Evolutionary conservation across 2,888 invertebrate genomes (phyloP).

Genomic region (Temnothorax ravouxi): DNA sequence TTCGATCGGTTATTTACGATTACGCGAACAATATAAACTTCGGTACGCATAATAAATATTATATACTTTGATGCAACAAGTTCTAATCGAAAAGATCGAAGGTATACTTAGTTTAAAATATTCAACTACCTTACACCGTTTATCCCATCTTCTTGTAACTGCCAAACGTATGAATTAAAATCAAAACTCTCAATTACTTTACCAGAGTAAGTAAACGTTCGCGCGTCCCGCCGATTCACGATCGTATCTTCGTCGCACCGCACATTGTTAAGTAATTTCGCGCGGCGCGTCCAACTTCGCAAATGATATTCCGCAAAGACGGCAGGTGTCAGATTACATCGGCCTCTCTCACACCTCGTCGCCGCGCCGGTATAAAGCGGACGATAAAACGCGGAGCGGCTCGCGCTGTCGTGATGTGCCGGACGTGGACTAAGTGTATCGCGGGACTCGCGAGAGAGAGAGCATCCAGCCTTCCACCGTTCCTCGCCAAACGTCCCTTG

Average conservation of each 20-base stretch:
- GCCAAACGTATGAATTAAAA: not conserved
- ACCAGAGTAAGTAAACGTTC: not conserved
- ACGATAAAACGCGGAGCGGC: constrained; percentile 42
- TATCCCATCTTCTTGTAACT: not conserved
- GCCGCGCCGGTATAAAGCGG: not conserved
- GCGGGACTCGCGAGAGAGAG: constrained; percentile 60
- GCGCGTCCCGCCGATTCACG: not conserved
- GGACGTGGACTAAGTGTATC: constrained; percentile 80
- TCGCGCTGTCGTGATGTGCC: constrained; percentile 75
- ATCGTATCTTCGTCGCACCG: not conserved
- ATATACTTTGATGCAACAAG: not conserved
- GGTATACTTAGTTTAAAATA: not conserved
- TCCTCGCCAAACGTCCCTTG: constrained; percentile 19
- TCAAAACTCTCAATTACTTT: not conserved
- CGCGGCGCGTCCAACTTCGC: no score
- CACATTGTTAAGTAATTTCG: no score
- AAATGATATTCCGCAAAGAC: not conserved
- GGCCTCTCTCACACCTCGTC: constrained; percentile 56
- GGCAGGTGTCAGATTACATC: not conserved
- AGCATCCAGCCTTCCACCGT: constrained; percentile 27
- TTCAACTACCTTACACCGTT: not conserved
- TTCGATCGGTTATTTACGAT: not conserved
- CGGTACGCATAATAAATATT: not conserved
- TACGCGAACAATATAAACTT: not conserved
- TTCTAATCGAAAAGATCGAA: not conserved